Percentiles rank a stretch among this genome's conserved stretches.
These are phyloP conservation scores for Canis aureus DNA, from an alignment of 2,113 vertebrate species.

Conservation along the genomic window DNA sequence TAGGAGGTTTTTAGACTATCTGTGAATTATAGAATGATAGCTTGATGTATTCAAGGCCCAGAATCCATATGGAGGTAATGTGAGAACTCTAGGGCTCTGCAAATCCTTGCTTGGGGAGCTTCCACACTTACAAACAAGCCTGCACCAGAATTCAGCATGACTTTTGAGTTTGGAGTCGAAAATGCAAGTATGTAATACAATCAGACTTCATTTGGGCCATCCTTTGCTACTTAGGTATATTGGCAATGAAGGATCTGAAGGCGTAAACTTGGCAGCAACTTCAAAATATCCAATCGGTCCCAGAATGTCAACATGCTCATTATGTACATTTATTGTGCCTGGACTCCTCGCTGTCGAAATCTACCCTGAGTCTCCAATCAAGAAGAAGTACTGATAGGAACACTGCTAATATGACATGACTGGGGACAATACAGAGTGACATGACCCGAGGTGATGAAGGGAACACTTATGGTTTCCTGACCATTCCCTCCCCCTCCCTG, in stretches of 20 bases:
- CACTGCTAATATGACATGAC: constrained; percentile 70
- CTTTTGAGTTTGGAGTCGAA: constrained; percentile 25
- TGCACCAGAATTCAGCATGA: neutral
- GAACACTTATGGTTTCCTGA: neutral
- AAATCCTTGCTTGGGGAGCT: neutral
- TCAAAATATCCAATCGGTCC: constrained; percentile 13
- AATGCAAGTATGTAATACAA: neutral
- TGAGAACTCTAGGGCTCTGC: neutral
- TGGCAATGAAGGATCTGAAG: constrained; percentile 50
- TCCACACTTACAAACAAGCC: constrained; percentile 26
- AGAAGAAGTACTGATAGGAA: constrained; percentile 49
- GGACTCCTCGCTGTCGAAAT: constrained; percentile 53
- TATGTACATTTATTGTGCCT: constrained; percentile 67
- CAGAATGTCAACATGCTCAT: constrained; percentile 41
- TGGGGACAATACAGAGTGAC: constrained; percentile 63
- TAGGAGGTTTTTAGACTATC: neutral
- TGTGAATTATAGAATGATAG: neutral
- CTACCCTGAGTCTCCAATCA: constrained; percentile 57
- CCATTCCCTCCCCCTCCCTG: neutral
- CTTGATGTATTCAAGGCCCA: neutral
- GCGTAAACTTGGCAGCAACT: constrained; percentile 42
- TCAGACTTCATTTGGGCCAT: constrained; percentile 34
- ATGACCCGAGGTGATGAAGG: constrained; percentile 65
- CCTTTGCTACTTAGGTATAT: neutral
- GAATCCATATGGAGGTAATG: neutral